Base-by-base conservation (phyloP, 2,113 vertebrate genomes). In the Vulpes vulpes region DNA sequence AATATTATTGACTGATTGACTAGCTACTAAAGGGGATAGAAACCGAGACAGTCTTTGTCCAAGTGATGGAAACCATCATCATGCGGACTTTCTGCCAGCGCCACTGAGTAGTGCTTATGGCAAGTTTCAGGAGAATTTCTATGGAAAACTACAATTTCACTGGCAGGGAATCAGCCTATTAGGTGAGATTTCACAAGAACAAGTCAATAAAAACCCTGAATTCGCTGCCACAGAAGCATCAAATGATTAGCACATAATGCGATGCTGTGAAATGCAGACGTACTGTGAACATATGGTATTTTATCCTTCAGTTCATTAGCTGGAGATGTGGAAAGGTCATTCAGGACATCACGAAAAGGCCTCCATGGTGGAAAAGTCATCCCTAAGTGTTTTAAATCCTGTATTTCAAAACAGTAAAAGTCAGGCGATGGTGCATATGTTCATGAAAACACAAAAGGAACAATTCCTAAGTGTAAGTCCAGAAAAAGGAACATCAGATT, bases 361-460 rank as follows among this genome's bases (percentile, higher is more conserved):
- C 51, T 25, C n/a, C 4, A 5, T 51, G 27, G 51, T 6, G 71
- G 35, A 49, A 91, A 94, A 51, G n/a, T 55, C 73, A 93, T 57
- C 73, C 23, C n/a, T 19, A 32, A 51, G 32, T 30, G 53, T 60
- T 73, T 51, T 69, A 11, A 64, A 9, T 8, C 78, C 32, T 10
- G 7, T n/a, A 30, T 60, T 93, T 95, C 71, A 64, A 83, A 94
- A 95, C 80, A 96, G 7, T 53, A 65, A 88, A 53, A 88, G 57
- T 9, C 35, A 27, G 10, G 20, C 19, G n/a, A 35, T 14, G 27
- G 19, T 51, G 38, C 15, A 11, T 16, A 62, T 32, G 57, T 88
- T 93, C 27, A 53, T 43, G 11, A 79, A 65, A 89, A 64, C 25
- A 71, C 32, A 59, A 20, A 78, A 87, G 14, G 60, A 82, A 55